Conservation (phyloP, 2,113 vertebrate species). For the Empidonax alnorum region DNA sequence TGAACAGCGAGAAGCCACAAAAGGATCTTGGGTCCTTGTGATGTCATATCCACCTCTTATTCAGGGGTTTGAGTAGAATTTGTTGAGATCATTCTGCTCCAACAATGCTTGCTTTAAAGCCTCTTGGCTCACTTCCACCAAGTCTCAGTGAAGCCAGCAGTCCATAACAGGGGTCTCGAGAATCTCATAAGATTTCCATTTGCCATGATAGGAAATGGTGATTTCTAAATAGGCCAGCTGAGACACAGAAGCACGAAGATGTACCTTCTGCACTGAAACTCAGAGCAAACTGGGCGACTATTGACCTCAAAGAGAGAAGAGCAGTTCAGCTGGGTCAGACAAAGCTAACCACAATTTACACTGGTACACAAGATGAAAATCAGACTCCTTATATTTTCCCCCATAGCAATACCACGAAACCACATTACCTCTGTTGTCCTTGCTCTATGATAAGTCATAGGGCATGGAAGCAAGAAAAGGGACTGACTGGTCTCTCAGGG, state of each 20-base stretch:
- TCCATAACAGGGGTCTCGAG: background rate
- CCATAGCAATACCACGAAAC: background rate
- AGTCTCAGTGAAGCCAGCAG: background rate
- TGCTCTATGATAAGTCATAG: slow-evolving; percentile 26
- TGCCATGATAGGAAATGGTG: background rate
- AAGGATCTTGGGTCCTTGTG: slow-evolving; percentile 10
- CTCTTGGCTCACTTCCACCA: background rate
- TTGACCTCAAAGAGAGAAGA: background rate
- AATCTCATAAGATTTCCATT: slow-evolving; percentile 18
- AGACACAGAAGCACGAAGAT: background rate
- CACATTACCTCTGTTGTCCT: slow-evolving; percentile 51
- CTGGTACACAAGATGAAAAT: background rate
- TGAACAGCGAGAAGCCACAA: slow-evolving; percentile 29
- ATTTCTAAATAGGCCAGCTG: background rate
- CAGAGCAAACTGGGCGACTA: background rate
- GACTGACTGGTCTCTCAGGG: background rate
- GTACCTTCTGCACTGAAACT: background rate
- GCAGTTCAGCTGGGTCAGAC: background rate
- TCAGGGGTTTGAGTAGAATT: slow-evolving; percentile 12
- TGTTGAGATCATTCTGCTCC: background rate
- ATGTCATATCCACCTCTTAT: slow-evolving; percentile 18
- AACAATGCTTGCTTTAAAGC: slow-evolving; percentile 10
- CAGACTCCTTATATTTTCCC: background rate
- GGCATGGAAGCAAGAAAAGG: slow-evolving; percentile 32
- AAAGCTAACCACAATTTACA: background rate